Conservation (phyloP, 2,888 invertebrate species). For the Diogma glabrata region DNA sequence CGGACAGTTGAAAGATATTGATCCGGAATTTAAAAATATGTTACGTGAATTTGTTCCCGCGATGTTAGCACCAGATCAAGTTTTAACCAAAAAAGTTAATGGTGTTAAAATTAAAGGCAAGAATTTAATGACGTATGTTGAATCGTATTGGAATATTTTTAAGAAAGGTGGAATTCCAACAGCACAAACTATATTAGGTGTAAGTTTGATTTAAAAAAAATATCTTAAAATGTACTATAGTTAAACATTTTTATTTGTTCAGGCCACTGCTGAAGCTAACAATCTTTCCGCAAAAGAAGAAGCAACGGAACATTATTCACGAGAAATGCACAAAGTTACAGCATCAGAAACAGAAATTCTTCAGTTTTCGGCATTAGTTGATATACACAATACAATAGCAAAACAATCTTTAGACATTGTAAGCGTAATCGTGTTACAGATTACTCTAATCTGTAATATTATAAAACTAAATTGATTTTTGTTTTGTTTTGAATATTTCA, state of each 20-base stretch:
- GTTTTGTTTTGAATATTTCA: not conserved
- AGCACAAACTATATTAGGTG: conserved; percentile 12
- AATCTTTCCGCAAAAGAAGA: conserved; percentile 12
- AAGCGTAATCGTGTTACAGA: too few relatives aligned
- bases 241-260: too few relatives aligned
- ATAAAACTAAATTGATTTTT: not conserved
- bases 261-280: conserved; percentile 10
- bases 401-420: not conserved
- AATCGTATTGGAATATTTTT: conserved; percentile 11
- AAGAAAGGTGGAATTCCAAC: conserved; percentile 10
- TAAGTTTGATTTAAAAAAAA: not conserved
- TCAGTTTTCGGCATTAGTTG: not conserved
- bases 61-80: conserved; percentile 7
- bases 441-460: not conserved
- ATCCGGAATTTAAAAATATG: conserved; percentile 13
- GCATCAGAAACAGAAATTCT: not conserved
- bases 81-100: conserved; percentile 11
- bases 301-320: conserved; percentile 7
- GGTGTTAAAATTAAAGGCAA: conserved; percentile 7
- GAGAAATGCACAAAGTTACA: not conserved
- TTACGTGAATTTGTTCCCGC: conserved; percentile 10
- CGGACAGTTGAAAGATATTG: conserved; percentile 10
- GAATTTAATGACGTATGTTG: conserved; percentile 8
- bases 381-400: not conserved
- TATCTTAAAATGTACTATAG: too few relatives aligned